Evolutionary conservation across 2,113 vertebrate genomes (phyloP).

Genomic region (Mellivora capensis): DNA sequence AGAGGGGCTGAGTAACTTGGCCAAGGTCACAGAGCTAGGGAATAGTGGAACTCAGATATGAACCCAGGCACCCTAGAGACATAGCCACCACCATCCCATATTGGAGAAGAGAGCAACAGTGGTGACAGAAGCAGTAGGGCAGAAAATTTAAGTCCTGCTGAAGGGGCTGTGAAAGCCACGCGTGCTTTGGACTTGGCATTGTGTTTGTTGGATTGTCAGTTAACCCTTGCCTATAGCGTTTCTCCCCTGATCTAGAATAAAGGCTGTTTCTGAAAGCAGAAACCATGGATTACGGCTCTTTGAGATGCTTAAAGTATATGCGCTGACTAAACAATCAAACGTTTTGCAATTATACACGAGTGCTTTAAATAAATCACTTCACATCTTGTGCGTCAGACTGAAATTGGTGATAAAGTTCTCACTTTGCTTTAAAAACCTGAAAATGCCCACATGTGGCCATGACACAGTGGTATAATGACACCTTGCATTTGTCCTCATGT

Average conservation of each 20-base stretch:
- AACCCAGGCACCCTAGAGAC: background rate
- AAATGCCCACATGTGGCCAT: background rate
- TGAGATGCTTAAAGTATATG: constrained; percentile 1
- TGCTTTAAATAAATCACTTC: constrained; percentile 38
- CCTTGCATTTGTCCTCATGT: background rate
- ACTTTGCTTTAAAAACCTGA: constrained; percentile 20
- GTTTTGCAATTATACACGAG: background rate
- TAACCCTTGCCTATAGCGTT: background rate
- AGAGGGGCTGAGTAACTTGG: background rate
- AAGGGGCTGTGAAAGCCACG: background rate
- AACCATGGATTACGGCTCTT: background rate
- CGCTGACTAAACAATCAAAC: constrained; percentile 7
- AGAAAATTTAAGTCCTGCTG: background rate
- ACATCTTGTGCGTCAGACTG: background rate
- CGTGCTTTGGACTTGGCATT: background rate
- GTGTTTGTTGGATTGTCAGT: background rate
- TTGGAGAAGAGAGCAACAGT: background rate
- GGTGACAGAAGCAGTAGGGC: background rate
- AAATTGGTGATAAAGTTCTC: background rate
- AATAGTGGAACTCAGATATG: background rate
- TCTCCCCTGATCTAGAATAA: background rate
- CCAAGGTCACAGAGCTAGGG: background rate
- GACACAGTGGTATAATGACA: background rate
- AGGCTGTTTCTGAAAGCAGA: constrained; percentile 11
- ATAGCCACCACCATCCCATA: background rate